Base-by-base conservation (phyloP, 2,888 invertebrate genomes). In the Sarcophaga variegata region DNA sequence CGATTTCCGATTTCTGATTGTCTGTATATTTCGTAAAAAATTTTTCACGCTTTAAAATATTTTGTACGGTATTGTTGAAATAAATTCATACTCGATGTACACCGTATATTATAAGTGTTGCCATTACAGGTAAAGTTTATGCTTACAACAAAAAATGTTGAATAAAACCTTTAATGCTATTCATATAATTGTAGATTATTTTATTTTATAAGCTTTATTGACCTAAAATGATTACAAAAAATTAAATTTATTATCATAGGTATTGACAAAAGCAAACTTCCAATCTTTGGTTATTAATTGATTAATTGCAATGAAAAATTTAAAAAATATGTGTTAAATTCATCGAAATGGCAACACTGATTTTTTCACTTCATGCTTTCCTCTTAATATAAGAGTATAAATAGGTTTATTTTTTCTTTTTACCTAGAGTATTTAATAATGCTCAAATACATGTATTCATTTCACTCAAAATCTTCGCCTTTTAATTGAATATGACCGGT, bases 1-100 rank as follows among this genome's bases (percentile, higher is more conserved):
- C 64, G 14, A 17, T 82, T 82, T 83, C 45, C 10, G 45, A 66
- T 37, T 83, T 66, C 10, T 78, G 83, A 83, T 86, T 83, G 83
- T 83, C 83, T 83, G 75, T 17, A 22, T 62, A 60, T n/a, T 74
- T 77, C 11, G 54, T 17, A 71, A 47, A 64, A 49, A 72, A 12
- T 45, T 78, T 78, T 77, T 63, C 59, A 62, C 54, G 75, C 81
- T 82, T 78, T 62, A 22, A 72, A 67, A 69, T 20, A 49, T 75
- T 27, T 54, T 63, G 54, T 63, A 63, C 22, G 14, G 54, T 27
- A 66, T 66, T 71, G 59, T 17, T 64, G 14, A 54, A 45, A 63
- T 67, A 45, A 45, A 60, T 74, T 63, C 54, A n/a, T 47, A 54
- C 17, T 54, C 54, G 14, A 54, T 54, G 17, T 54, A 54, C 14